Evolutionary conservation across 2,888 invertebrate genomes (phyloP), one percentile per base, ranked within the genome.

Genomic region (Drosophila barbarae): DNA sequence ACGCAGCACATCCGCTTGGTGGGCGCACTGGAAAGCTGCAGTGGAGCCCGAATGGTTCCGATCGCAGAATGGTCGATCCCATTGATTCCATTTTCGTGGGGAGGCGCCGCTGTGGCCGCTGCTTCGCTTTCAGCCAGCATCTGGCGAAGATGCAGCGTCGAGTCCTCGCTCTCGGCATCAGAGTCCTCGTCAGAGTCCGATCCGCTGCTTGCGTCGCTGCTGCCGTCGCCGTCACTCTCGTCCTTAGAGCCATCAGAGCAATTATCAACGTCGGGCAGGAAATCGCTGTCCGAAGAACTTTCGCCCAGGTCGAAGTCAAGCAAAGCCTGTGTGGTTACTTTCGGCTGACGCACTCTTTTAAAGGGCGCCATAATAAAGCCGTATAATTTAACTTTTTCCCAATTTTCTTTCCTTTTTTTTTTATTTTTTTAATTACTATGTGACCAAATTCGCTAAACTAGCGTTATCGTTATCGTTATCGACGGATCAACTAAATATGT

Each of bases 251-350:
- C 87, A 69, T 88, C 88, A 0, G 86, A 89, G 69, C 87, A 92
- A 85, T 95, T 95, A 88, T 95, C 95, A 88, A 72, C 72, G 46
- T 96, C 96, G 64, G 96, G 96, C 56, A 97, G 93, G 90, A 97
- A 98, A 90, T 98, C 98, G 66, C 97, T 97, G 89, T 98, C 98
- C 87, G 98, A 97, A 0, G 96, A 96, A 87, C 97, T 97, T 64
- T 95, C 96, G 36, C 95, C 97, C 65, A 96, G 91, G 90, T 96
- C 96, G 81, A 96, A 95, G 88, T 95, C 95, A 52, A 95, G 90
- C 59, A 96, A 90, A 8, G 95, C 93, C 71, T 94, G 93, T 41
- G 93, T 92, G 9, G 93, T 93, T 86, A 89, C 87, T 76, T 89
- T 89, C 12, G 88, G 86, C 92, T 94, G 63, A 93, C 94, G 68